Conservation (phyloP, 2,888 invertebrate species). For the Phorcus lineatus region DNA sequence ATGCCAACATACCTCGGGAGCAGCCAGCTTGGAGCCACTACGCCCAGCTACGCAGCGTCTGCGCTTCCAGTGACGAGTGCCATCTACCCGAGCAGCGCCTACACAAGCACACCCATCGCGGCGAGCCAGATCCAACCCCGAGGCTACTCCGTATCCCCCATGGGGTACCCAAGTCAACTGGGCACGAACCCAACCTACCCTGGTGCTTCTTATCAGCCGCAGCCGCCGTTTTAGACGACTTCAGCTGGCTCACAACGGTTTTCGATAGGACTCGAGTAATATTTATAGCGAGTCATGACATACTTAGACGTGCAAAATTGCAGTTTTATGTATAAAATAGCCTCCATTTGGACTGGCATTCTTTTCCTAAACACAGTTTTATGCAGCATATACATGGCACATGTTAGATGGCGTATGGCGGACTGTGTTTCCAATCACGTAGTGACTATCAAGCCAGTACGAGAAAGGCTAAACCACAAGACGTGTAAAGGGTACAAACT, state of each 20-base stretch:
- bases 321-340: neutral
- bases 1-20: conserved; percentile 24
- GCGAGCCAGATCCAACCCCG: conserved; percentile 18
- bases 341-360: conserved; percentile 12
- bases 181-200: conserved; percentile 28
- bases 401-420: neutral
- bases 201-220: conserved; percentile 20
- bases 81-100: conserved; percentile 26
- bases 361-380: conserved; percentile 7
- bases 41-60: conserved; percentile 16
- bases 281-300: conserved; percentile 10
- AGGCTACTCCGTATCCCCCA: conserved; percentile 26
- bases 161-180: conserved; percentile 28
- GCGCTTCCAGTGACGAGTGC: conserved; percentile 24
- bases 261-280: conserved; percentile 8
- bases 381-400: neutral
- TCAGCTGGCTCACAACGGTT: neutral
- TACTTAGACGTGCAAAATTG: neutral
- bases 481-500: neutral
- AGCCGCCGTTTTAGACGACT: neutral
- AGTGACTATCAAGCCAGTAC: neutral
- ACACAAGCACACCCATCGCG: neutral
- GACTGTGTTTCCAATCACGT: conserved; percentile 4
- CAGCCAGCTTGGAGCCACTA: conserved; percentile 13
- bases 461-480: neutral